Percentiles rank a stretch among this genome's conserved stretches.
phyloP scores from a whole-genome alignment of 2,888 invertebrate genomes.

The Pediacus dermestoides region DNA sequence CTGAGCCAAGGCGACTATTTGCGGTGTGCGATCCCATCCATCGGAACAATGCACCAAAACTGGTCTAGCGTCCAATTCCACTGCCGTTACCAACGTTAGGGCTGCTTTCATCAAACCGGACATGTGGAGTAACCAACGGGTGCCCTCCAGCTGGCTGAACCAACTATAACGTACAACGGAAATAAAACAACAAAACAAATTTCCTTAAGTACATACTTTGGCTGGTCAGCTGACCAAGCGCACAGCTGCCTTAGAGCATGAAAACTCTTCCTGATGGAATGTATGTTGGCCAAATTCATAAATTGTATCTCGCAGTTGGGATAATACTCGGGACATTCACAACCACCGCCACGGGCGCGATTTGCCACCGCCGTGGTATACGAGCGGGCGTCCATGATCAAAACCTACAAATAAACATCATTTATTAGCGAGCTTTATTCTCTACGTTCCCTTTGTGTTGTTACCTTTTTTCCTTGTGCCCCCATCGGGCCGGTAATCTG shows the following conservation, averaged over 20 bases:
- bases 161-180: slow-evolving; percentile 63
- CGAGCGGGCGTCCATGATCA: slow-evolving; percentile 93
- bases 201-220: slow-evolving; percentile 58
- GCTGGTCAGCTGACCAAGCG: slow-evolving; percentile 73
- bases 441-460: no score
- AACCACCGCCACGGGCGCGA: slow-evolving; percentile 94
- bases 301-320: slow-evolving; percentile 93
- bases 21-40: slow-evolving; percentile 98
- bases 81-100: slow-evolving; percentile 72
- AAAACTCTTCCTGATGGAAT: slow-evolving; percentile 91
- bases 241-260: slow-evolving; percentile 77
- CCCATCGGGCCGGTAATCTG: slow-evolving; percentile 36
- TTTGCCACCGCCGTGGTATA: slow-evolving; percentile 96
- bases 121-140: slow-evolving; percentile 89
- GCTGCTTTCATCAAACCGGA: slow-evolving; percentile 80
- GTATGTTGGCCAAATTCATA: slow-evolving; percentile 97
- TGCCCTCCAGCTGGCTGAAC: slow-evolving; percentile 83
- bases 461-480: slow-evolving; percentile 36
- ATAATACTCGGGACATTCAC: slow-evolving; percentile 95
- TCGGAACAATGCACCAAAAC: slow-evolving; percentile 98
- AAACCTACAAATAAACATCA: slow-evolving; percentile 63
- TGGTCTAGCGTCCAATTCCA: slow-evolving; percentile 77
- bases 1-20: slow-evolving; percentile 91
- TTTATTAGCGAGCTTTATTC: no score
- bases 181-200: no score